Evolutionary conservation across 2,797 vertebrate species (phyloP).

Genomic region (Eospalax fontanierii): DNA sequence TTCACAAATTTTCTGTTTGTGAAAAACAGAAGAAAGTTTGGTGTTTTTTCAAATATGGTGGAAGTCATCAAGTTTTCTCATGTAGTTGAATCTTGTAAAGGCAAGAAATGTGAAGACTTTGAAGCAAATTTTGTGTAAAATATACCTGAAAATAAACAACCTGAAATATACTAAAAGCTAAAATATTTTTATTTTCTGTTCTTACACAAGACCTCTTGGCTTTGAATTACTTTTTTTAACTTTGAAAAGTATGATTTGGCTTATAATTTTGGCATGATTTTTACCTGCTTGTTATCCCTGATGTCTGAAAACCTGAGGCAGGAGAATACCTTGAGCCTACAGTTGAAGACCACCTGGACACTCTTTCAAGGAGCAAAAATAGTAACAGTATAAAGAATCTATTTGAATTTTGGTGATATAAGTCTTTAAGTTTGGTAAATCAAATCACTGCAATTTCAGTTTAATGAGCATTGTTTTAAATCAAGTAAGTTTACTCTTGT

Average conservation of each 20-base stretch:
- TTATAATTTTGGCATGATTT: background rate
- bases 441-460: background rate
- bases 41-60: background rate
- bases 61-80: background rate
- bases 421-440: background rate
- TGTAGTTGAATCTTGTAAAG: background rate
- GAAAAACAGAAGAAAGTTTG: background rate
- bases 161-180: background rate
- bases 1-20: no score
- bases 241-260: background rate
- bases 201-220: background rate
- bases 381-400: background rate
- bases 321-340: background rate
- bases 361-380: background rate
- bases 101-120: background rate
- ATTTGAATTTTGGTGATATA: background rate
- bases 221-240: background rate
- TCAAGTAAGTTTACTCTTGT: background rate
- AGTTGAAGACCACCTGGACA: background rate
- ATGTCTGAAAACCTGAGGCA: background rate
- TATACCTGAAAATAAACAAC: background rate
- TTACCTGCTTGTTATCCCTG: background rate
- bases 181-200: background rate
- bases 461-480: background rate
- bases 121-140: background rate